These are phyloP conservation scores for Cyprinus carpio DNA, from an alignment of 2,113 vertebrate genomes.

Conservation along the genomic window DNA sequence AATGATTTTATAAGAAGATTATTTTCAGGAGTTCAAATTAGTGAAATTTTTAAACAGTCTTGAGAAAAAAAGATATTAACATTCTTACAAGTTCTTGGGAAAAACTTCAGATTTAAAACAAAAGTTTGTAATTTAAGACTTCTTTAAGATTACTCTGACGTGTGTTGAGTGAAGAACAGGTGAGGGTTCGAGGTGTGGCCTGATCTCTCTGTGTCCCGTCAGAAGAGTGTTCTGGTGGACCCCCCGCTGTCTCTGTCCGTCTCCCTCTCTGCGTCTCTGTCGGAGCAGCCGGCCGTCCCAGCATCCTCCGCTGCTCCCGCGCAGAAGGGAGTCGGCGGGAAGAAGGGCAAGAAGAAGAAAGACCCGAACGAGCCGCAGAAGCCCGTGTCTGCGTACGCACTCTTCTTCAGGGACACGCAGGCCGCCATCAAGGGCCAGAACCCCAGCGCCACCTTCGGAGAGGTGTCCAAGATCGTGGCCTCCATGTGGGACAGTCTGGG, in stretches of 20 bases:
- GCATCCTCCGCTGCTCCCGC: slow-evolving; percentile 61
- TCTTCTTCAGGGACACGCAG: slow-evolving; percentile 92
- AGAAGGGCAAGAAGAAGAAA: slow-evolving; percentile 81
- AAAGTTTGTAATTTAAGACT: no score
- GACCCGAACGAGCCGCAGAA: slow-evolving; percentile 90
- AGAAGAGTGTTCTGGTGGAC: slow-evolving; percentile 74
- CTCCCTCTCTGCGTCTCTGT: slow-evolving; percentile 68
- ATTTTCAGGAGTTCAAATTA: no score
- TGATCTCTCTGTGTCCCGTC: not conserved
- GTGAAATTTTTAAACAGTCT: no score
- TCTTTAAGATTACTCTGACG: no score
- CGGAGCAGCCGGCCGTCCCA: slow-evolving; percentile 54
- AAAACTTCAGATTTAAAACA: no score
- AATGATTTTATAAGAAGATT: no score
- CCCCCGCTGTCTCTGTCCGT: slow-evolving; percentile 68
- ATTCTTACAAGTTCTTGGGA: no score
- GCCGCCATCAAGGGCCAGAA: slow-evolving; percentile 93
- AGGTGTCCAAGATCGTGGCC: slow-evolving; percentile 91
- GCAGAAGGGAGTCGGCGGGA: slow-evolving; percentile 67
- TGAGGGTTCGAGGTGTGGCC: no score
- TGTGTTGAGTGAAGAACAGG: no score
- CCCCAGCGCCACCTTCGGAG: slow-evolving; percentile 88
- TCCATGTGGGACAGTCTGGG: slow-evolving; percentile 96
- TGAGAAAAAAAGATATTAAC: no score
- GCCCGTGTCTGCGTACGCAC: slow-evolving; percentile 87